Base-by-base conservation (phyloP, 2,113 vertebrate species). In the Sturnus vulgaris region DNA sequence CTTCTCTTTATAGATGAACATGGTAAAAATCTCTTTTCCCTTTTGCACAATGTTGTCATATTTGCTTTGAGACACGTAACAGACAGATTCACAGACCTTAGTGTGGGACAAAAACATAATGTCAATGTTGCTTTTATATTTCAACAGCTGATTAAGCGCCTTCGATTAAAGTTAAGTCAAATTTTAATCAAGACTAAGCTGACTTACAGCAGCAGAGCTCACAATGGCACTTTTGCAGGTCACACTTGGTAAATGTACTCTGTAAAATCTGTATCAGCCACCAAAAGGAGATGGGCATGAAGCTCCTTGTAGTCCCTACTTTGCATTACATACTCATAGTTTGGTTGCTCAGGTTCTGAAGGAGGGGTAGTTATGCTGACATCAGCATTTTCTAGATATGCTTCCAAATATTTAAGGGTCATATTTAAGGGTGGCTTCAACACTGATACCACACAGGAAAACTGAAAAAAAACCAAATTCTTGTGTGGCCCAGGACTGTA, bases 21-120 rank as follows among this genome's bases (percentile, higher is more conserved):
- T 5, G 9, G 33, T 24, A 66, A 84, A 77, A 70, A 28, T 49
- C 5, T 76, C 11, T 72, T 82, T 42, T 65, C 6, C 4, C 4
- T 57, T 84, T 76, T n/a, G 44, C 10, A 16, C 10, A 65, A 20
- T 10, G 21, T 22, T 82, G 25, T 33, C 11, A 5, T 60, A 75
- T 50, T 90, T 95, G 50, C 50, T 90, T 66, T 39, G 40, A 90
- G 59, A 80, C 15, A 81, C 59, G 56, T 37, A 39, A 46, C 25
- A 82, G 55, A 46, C 21, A 87, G 47, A 52, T 22, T 53, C 28
- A 52, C 6, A 69, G n/a, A 52, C 23, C 1, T 0, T 25, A 56
- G 17, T 1, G 0, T 39, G 39, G 18, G 23, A 70, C n/a, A 55
- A 88, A 92, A 91, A 12, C 49, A 23, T 23, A 69, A 60, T 0